Conservation (phyloP, 2,113 vertebrate genomes). For the Grallaria varia region DNA sequence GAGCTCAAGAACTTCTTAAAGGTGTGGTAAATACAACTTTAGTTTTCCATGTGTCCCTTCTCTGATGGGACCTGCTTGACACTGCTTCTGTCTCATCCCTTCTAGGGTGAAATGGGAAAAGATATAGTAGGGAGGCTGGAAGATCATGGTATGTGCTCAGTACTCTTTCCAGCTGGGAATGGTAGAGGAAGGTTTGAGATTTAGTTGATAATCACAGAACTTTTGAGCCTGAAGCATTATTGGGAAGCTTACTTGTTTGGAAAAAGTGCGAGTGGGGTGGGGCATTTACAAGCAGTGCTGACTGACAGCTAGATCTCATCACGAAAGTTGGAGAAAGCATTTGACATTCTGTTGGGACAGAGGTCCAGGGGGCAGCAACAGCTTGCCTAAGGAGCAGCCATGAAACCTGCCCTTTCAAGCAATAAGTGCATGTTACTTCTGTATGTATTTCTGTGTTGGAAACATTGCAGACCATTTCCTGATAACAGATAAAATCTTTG, state of each 20-base stretch:
- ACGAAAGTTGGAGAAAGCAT: not conserved
- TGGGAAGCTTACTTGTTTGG: not conserved
- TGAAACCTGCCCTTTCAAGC: not conserved
- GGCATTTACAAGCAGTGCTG: not conserved
- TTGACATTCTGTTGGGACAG: not conserved
- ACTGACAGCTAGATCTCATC: not conserved
- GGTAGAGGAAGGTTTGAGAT: not conserved
- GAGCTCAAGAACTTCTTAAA: not conserved
- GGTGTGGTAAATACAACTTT: not conserved
- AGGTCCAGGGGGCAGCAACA: not conserved
- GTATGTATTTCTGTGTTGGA: not conserved
- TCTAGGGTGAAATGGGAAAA: not conserved
- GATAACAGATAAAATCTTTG: not conserved
- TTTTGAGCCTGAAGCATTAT: not conserved
- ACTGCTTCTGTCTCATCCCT: not conserved
- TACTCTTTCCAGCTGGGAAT: not conserved
- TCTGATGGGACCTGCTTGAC: not conserved
- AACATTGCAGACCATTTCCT: not conserved
- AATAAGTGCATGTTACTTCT: not conserved
- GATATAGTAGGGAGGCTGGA: not conserved
- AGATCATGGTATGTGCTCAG: not conserved
- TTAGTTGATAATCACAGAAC: not conserved
- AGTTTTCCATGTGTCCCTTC: not conserved
- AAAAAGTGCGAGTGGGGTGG: fast-evolving
- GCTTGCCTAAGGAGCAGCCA: not conserved